These are phyloP conservation scores for Aldabrachelys gigantea DNA, from an alignment of 2,113 vertebrate species.

Conservation along the genomic window DNA sequence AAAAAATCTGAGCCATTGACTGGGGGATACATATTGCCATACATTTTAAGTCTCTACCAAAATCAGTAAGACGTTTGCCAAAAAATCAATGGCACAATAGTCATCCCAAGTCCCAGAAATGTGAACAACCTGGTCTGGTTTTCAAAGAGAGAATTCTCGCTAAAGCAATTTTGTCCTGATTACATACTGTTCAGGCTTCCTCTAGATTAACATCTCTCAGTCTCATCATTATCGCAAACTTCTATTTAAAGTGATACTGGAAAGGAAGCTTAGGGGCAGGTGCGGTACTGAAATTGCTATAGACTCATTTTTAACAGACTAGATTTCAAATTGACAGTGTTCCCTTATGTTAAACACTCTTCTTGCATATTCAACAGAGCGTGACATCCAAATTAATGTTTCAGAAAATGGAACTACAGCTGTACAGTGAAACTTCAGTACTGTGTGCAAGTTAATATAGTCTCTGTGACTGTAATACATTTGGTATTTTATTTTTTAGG, in stretches of 20 bases:
- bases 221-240: background rate
- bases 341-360: background rate
- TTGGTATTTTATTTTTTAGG: background rate
- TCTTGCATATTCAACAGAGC: background rate
- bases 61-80: background rate
- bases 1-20: background rate
- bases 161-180: background rate
- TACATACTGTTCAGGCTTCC: background rate
- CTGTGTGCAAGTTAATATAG: background rate
- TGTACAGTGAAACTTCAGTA: background rate
- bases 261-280: background rate
- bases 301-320: background rate
- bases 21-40: background rate
- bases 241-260: background rate
- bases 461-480: background rate
- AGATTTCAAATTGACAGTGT: background rate
- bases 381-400: background rate
- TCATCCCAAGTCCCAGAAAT: background rate
- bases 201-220: background rate
- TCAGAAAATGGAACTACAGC: background rate
- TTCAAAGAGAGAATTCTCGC: background rate
- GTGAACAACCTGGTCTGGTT: background rate
- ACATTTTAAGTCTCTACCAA: background rate
- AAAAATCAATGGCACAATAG: background rate
- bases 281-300: fast-evolving